Evolutionary conservation across 2,888 invertebrate species (phyloP).

Genomic region (Drosophila tripunctata): DNA sequence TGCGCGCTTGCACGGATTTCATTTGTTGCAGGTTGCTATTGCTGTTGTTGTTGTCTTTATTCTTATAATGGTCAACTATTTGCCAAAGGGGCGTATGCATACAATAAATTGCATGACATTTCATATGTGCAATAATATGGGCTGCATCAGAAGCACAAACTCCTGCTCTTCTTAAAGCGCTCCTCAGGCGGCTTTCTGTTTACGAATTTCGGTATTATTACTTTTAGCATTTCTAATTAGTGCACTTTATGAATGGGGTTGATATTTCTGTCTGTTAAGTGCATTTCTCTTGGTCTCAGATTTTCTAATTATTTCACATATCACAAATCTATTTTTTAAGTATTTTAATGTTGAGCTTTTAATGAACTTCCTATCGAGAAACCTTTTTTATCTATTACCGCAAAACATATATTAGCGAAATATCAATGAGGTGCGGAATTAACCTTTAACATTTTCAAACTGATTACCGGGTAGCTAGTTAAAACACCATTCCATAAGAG

Average conservation of each 20-base stretch:
- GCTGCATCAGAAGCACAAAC: not conserved
- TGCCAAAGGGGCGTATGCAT: not conserved
- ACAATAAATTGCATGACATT: constrained; percentile 68
- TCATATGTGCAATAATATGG: constrained; percentile 38
- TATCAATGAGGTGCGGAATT: too few relatives aligned
- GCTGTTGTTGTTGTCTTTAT: constrained; percentile 6
- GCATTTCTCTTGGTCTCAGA: not conserved
- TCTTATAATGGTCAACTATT: constrained; percentile 47
- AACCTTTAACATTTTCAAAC: too few relatives aligned
- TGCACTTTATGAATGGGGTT: not conserved
- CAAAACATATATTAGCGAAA: too few relatives aligned
- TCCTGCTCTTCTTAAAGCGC: constrained; percentile 4
- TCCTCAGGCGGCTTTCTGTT: constrained; percentile 31
- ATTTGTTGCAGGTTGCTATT: constrained; percentile 37
- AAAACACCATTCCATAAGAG: too few relatives aligned
- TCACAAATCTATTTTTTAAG: too few relatives aligned
- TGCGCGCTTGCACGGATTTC: constrained; percentile 43
- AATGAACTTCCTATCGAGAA: too few relatives aligned
- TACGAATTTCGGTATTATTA: constrained; percentile 8
- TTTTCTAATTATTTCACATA: too few relatives aligned
- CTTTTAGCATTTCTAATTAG: constrained; percentile 52
- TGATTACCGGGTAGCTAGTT: too few relatives aligned
- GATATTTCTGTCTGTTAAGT: not conserved
- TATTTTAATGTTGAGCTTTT: too few relatives aligned
- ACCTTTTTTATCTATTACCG: too few relatives aligned